phyloP scores from a whole-genome alignment of 2,888 invertebrate genomes.

The Polymixis lichenea region DNA sequence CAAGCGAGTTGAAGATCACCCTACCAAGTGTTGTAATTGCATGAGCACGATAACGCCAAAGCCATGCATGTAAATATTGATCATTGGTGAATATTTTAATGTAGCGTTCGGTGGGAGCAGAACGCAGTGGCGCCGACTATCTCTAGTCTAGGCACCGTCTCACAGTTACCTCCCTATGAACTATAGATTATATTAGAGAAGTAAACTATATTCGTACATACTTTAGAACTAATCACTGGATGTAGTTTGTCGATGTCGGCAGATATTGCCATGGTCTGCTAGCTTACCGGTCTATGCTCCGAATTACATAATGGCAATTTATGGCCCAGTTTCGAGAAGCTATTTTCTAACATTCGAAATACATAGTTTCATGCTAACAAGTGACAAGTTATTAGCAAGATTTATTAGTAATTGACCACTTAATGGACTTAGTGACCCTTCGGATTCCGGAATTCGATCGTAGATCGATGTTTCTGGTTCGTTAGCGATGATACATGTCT shows the following conservation, averaged over 20 bases:
- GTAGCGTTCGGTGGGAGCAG: slow-evolving; percentile 24
- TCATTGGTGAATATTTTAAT: slow-evolving; percentile 57
- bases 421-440: background rate
- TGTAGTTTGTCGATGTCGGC: slow-evolving; percentile 34
- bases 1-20: slow-evolving; percentile 71
- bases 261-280: slow-evolving; percentile 42
- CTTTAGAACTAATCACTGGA: slow-evolving; percentile 40
- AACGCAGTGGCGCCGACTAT: slow-evolving; percentile 12
- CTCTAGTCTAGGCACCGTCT: slow-evolving; percentile 13
- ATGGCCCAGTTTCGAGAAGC: slow-evolving; percentile 32
- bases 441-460: background rate
- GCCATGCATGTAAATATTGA: slow-evolving; percentile 61
- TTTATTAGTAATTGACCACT: slow-evolving; percentile 18
- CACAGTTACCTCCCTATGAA: slow-evolving; percentile 14
- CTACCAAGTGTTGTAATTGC: slow-evolving; percentile 72
- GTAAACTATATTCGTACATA: slow-evolving; percentile 19
- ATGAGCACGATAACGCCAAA: slow-evolving; percentile 70
- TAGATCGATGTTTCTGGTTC: slow-evolving; percentile 8
- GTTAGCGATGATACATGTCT: background rate
- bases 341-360: slow-evolving; percentile 42
- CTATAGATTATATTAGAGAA: slow-evolving; percentile 21
- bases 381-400: slow-evolving; percentile 29
- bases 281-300: slow-evolving; percentile 26
- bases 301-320: slow-evolving; percentile 48
- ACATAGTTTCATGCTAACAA: slow-evolving; percentile 5